phyloP scores from a whole-genome alignment of 2,797 vertebrate genomes.

The Danio jaintianensis region DNA sequence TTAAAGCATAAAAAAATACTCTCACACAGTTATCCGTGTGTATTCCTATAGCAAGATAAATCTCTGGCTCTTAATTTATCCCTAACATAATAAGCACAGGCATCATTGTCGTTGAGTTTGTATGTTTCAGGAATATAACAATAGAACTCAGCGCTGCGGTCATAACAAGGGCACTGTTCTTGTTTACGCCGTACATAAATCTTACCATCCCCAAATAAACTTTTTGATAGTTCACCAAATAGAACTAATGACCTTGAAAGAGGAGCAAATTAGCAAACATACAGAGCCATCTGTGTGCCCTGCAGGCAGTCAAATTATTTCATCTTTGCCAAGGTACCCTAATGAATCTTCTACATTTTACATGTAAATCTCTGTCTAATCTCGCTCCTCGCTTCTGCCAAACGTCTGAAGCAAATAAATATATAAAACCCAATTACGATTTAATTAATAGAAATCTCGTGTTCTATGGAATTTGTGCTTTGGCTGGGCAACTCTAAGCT shows the following conservation, averaged over 20 bases:
- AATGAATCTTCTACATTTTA: conserved; percentile 85
- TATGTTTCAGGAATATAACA: conserved; percentile 38
- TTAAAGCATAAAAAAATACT: conserved; percentile 32
- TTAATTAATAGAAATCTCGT: conserved; percentile 86
- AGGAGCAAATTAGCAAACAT: conserved; percentile 86
- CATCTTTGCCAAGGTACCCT: conserved; percentile 85
- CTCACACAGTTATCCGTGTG: not conserved
- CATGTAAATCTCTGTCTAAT: conserved; percentile 85
- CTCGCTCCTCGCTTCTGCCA: conserved; percentile 77
- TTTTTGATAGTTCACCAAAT: conserved; percentile 83
- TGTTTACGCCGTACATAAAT: conserved; percentile 68
- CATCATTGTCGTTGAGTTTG: not conserved
- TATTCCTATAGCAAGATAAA: not conserved
- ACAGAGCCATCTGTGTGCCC: conserved; percentile 86
- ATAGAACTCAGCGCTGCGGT: conserved; percentile 47
- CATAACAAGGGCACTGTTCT: conserved; percentile 49
- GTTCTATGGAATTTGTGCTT: conserved; percentile 79
- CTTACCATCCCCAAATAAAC: conserved; percentile 80
- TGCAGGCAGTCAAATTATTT: conserved; percentile 82
- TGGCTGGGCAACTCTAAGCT: conserved; percentile 75
- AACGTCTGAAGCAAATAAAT: conserved; percentile 83
- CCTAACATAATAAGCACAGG: conserved; percentile 5
- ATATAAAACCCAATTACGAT: conserved; percentile 87
- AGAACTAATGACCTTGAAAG: conserved; percentile 87
- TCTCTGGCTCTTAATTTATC: conserved; percentile 21